A percentile compares a stretch with the other conserved stretches of the same genome.
Conservation (phyloP, 2,888 invertebrate species). For the Pharmacophagus antenor region DNA sequence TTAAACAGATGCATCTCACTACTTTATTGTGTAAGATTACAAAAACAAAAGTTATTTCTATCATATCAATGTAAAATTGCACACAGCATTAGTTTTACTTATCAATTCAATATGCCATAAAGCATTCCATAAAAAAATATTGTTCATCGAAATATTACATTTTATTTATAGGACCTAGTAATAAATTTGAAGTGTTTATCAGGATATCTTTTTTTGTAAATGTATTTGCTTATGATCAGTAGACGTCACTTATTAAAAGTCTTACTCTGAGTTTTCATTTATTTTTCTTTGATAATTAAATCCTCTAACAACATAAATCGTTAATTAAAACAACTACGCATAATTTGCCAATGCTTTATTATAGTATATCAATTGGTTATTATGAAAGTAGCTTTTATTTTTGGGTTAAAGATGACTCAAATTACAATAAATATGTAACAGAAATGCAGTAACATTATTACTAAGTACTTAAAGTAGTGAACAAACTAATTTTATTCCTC, state of each 20-base stretch:
- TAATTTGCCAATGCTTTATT: slow-evolving; percentile 10
- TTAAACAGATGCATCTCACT: neutral
- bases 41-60: neutral
- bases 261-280: neutral
- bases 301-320: neutral
- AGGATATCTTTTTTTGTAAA: no score
- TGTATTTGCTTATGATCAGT: no score
- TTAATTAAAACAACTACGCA: neutral
- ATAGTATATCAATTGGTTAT: neutral
- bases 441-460: no score
- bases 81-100: no score
- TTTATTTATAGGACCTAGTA: neutral
- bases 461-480: no score
- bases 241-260: neutral
- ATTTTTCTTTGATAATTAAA: neutral
- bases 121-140: no score
- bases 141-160: neutral
- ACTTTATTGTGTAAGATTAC: neutral
- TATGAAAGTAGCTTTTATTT: slow-evolving; percentile 7
- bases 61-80: no score
- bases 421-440: no score
- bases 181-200: no score
- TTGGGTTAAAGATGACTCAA: neutral
- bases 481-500: no score
- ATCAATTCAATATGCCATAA: no score